Percentiles rank a stretch among this genome's conserved stretches.
phyloP scores from a whole-genome alignment of 2,113 vertebrate genomes.

The Ceuthmochares aereus region DNA sequence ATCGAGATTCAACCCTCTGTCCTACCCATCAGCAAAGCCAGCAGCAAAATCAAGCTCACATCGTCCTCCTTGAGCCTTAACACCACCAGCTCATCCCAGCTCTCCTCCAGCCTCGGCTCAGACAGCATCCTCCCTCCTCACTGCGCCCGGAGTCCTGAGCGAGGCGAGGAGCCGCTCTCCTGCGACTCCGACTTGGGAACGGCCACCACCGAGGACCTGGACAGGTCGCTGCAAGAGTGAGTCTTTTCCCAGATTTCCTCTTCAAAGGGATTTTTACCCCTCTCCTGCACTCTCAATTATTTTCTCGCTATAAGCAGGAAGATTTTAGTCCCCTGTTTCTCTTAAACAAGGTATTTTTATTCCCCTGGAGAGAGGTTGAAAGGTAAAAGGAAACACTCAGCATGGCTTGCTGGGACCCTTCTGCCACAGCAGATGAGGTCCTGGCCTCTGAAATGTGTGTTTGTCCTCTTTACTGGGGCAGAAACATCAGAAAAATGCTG shows the following conservation, averaged over 20 bases:
- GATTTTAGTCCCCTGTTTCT: background rate
- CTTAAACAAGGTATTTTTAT: background rate
- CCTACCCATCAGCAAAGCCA: conserved; percentile 44
- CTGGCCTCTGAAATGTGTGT: background rate
- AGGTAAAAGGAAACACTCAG: accelerated
- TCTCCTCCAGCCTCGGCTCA: conserved; percentile 92
- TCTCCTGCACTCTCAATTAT: background rate
- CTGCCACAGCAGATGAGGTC: background rate
- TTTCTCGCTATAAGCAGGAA: background rate
- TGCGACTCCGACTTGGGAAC: conserved; percentile 76
- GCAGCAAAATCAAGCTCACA: conserved; percentile 70
- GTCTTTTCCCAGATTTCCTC: conserved; percentile 50
- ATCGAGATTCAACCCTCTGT: conserved; percentile 72
- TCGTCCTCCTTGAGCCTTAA: conserved; percentile 89
- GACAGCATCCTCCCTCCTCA: conserved; percentile 82
- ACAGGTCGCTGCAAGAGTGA: conserved; percentile 82
- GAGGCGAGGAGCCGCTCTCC: conserved; percentile 76
- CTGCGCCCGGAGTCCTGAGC: conserved; percentile 76
- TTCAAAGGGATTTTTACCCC: background rate
- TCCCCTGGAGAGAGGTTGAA: background rate
- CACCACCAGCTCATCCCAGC: conserved; percentile 87
- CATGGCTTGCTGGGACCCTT: background rate
- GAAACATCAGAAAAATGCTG: background rate
- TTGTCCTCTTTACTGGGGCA: background rate
- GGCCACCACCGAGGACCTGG: conserved; percentile 47